phyloP scores from a whole-genome alignment of 2,888 invertebrate species.

The Sarcophaga variegata region DNA sequence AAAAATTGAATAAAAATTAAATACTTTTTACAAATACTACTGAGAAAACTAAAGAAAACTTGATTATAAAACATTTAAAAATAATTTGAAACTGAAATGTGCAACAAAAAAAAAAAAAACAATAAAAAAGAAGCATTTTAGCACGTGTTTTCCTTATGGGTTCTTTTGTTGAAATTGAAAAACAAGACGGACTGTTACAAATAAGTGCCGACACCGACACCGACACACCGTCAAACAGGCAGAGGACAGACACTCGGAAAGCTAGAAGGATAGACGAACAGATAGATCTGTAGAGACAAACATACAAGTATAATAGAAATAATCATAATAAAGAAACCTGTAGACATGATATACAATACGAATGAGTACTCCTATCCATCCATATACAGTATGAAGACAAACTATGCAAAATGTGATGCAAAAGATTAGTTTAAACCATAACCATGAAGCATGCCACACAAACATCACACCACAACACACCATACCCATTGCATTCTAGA shows the following conservation, averaged over 20 bases:
- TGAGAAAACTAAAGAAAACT: not conserved
- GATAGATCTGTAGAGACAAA: not conserved
- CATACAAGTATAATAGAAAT: not conserved
- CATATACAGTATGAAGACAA: not conserved
- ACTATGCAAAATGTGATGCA: slow-evolving; percentile 11
- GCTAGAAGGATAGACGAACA: not conserved
- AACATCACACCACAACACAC: too few species aligned
- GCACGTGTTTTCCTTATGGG: slow-evolving; percentile 66
- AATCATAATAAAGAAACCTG: slow-evolving; percentile 11
- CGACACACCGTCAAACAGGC: slow-evolving; percentile 5
- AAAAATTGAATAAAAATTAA: slow-evolving; percentile 1
- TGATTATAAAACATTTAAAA: slow-evolving; percentile 39
- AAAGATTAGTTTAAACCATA: slow-evolving; percentile 30
- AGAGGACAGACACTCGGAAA: not conserved
- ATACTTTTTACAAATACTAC: slow-evolving; percentile 1
- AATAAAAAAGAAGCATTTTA: slow-evolving; percentile 19
- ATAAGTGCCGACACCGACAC: not conserved
- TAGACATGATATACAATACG: slow-evolving; percentile 34
- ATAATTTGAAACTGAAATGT: slow-evolving; percentile 17
- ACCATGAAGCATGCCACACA: not conserved
- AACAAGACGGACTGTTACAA: slow-evolving; percentile 4
- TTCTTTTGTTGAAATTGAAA: slow-evolving; percentile 53
- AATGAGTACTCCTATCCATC: too few species aligned
- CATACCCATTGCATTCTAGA: not conserved
- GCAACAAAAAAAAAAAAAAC: not conserved